A percentile compares a stretch with the other conserved stretches of the same genome.
Conservation (phyloP, 2,888 invertebrate genomes). For the Deladenus siricidicola region DNA sequence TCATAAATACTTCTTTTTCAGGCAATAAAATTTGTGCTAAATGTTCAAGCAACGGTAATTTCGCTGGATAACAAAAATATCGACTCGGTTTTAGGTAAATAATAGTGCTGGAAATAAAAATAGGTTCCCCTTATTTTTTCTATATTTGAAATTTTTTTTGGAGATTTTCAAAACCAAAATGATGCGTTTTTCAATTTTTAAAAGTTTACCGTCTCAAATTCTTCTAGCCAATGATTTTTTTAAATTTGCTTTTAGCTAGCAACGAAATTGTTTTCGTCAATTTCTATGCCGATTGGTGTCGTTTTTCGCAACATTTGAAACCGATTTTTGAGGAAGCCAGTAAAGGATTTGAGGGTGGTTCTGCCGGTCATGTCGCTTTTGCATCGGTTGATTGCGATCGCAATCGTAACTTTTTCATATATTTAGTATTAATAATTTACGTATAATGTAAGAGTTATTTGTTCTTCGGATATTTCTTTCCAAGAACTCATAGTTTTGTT, state of each 20-base stretch:
- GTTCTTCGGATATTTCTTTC: too few relatives aligned
- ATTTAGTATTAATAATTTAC: too few relatives aligned
- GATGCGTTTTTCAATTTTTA: too few relatives aligned
- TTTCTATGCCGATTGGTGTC: conserved; percentile 99
- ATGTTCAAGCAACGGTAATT: conserved; percentile 3
- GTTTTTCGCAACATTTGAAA: conserved; percentile 89
- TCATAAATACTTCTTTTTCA: too few relatives aligned
- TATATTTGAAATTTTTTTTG: too few relatives aligned
- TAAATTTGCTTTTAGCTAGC: conserved; percentile 31
- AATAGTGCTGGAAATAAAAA: too few relatives aligned
- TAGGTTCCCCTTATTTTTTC: too few relatives aligned
- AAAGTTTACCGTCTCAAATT: too few relatives aligned
- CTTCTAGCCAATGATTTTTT: too few relatives aligned
- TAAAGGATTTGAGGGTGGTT: conserved; percentile 69
- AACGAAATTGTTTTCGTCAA: conserved; percentile 96
- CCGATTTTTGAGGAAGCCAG: conserved; percentile 94
- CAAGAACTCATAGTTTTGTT: too few relatives aligned
- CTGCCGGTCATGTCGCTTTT: conserved; percentile 66
- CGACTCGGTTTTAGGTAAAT: not conserved
- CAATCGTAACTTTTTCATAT: conserved; percentile 62
- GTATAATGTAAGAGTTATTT: too few relatives aligned
- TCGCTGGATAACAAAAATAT: conserved; percentile 1
- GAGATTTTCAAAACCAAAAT: not conserved
- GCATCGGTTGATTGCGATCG: conserved; percentile 94
- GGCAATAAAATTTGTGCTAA: too few relatives aligned